A percentile compares a stretch with the other conserved stretches of the same genome.
phyloP scores from a whole-genome alignment of 2,888 invertebrate genomes.

The Fragum whitleyi region DNA sequence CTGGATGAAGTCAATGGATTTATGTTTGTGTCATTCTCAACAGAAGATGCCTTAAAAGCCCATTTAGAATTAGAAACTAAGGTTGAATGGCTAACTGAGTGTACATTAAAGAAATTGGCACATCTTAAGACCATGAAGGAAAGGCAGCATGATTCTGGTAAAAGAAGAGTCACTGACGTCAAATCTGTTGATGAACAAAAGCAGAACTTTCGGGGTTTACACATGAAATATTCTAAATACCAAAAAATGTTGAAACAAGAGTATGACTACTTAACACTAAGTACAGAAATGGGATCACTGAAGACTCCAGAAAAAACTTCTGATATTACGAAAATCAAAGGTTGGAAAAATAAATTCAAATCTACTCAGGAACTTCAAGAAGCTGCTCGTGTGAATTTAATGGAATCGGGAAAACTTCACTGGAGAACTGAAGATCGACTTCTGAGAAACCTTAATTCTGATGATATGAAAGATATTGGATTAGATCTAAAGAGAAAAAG shows the following conservation, averaged over 20 bases:
- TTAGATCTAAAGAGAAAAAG: conserved; percentile 74
- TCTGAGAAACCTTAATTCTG: conserved; percentile 70
- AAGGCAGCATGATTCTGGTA: conserved; percentile 51
- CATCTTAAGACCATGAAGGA: conserved; percentile 61
- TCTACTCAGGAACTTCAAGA: conserved; percentile 56
- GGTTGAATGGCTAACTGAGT: conserved; percentile 55
- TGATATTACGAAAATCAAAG: conserved; percentile 80
- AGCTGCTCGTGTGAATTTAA: conserved; percentile 54
- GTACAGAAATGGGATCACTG: neutral
- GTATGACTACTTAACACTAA: conserved; percentile 52
- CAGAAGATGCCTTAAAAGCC: conserved; percentile 74
- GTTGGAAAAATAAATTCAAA: conserved; percentile 78
- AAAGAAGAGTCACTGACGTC: conserved; percentile 62
- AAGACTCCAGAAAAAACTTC: conserved; percentile 72
- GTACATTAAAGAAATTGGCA: conserved; percentile 45
- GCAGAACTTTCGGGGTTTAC: conserved; percentile 76
- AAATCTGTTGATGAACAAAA: conserved; percentile 64
- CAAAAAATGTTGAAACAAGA: conserved; percentile 73
- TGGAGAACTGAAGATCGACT: conserved; percentile 75
- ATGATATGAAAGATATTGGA: conserved; percentile 73
- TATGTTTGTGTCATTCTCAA: conserved; percentile 79
- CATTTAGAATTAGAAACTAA: conserved; percentile 77
- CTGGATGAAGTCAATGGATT: conserved; percentile 80
- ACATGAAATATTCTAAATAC: conserved; percentile 77
- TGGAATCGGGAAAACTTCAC: conserved; percentile 70